Evolutionary conservation across 53 echinoderm and acorn worm species (phyloP).

Genomic region (Glandiceps talaboti): DNA sequence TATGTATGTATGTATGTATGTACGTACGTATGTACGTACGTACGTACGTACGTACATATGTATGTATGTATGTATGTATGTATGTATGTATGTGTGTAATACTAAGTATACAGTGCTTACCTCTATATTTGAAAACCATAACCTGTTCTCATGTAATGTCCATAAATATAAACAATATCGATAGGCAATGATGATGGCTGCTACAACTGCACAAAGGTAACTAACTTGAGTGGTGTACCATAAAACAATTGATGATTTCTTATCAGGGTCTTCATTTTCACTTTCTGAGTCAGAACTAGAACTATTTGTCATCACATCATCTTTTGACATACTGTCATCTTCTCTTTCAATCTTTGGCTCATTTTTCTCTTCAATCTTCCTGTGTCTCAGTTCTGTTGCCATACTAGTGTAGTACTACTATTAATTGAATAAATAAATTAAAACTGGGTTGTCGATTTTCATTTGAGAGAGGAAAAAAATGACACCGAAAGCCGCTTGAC

Average conservation of each 20-base stretch:
- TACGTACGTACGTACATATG: too few relatives aligned
- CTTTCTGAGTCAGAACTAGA: background rate
- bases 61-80: too few relatives aligned
- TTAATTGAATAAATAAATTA: too few relatives aligned
- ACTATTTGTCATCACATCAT: background rate
- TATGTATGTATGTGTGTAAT: too few relatives aligned
- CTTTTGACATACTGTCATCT: background rate
- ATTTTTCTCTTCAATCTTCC: background rate
- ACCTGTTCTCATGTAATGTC: slow-evolving; percentile 29
- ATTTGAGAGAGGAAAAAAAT: too few relatives aligned
- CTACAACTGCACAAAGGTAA: slow-evolving; percentile 27
- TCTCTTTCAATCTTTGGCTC: background rate
- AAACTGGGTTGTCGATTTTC: too few relatives aligned
- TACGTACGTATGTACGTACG: too few relatives aligned
- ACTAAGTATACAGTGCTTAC: too few relatives aligned
- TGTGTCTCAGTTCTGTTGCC: background rate
- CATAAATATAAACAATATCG: slow-evolving; percentile 20
- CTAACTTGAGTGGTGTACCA: slow-evolving; percentile 26
- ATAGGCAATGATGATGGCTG: slow-evolving; percentile 37
- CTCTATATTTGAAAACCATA: slow-evolving; percentile 41
- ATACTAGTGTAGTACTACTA: too few relatives aligned
- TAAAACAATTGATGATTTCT: background rate
- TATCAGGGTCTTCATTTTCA: slow-evolving; percentile 1
- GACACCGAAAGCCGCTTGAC: too few relatives aligned
- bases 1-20: too few relatives aligned